phyloP scores from a whole-genome alignment of 92 coral and sea anemone species.

The Epizoanthus illoricatus region DNA sequence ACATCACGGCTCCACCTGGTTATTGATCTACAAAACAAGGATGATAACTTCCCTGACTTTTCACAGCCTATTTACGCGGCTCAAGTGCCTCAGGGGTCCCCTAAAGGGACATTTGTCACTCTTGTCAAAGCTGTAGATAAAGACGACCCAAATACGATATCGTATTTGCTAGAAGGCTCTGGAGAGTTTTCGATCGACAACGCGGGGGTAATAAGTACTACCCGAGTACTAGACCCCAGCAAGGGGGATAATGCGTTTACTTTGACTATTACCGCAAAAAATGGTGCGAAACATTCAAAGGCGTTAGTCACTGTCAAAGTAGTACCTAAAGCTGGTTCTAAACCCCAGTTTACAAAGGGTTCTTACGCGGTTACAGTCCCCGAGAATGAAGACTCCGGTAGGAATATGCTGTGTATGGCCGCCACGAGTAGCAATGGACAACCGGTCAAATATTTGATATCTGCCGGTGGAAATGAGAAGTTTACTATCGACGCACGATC shows the following conservation, averaged over 20 bases:
- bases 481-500: slow-evolving; percentile 58
- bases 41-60: slow-evolving; percentile 75
- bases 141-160: slow-evolving; percentile 45
- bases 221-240: slow-evolving; percentile 41
- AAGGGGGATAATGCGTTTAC: slow-evolving; percentile 47
- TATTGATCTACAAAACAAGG: slow-evolving; percentile 51
- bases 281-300: slow-evolving; percentile 43
- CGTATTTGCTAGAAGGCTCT: slow-evolving; percentile 46
- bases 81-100: slow-evolving; percentile 60
- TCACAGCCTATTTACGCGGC: slow-evolving; percentile 74
- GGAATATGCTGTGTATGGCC: slow-evolving; percentile 74
- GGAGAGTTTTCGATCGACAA: slow-evolving; percentile 53
- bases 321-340: slow-evolving; percentile 33
- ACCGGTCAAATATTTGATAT: slow-evolving; percentile 58
- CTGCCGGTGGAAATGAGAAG: slow-evolving; percentile 44
- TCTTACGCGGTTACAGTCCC: slow-evolving; percentile 52
- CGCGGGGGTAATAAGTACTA: slow-evolving; percentile 69
- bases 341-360: slow-evolving; percentile 48
- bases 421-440: slow-evolving; percentile 66
- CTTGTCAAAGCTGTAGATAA: slow-evolving; percentile 65
- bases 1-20: slow-evolving; percentile 66
- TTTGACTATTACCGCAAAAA: slow-evolving; percentile 49
- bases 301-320: slow-evolving; percentile 61
- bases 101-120: slow-evolving; percentile 69
- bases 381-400: slow-evolving; percentile 65